Percentiles rank a stretch among this genome's conserved stretches.
Evolutionary conservation across 1,140 invertebrate genomes (phyloP).

Genomic region (Chironomus tepperi): DNA sequence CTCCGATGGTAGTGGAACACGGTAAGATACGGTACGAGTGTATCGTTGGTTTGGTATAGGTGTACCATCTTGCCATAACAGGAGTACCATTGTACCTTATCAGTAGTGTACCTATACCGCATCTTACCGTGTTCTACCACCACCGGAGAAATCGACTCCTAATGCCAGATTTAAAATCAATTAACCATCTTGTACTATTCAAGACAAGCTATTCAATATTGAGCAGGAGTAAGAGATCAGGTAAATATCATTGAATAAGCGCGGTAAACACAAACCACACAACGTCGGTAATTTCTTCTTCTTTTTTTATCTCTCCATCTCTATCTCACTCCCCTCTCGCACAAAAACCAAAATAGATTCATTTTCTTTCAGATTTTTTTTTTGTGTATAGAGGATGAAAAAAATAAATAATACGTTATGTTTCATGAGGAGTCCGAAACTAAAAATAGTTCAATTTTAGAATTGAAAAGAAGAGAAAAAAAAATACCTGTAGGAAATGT

Average conservation of each 20-base stretch:
- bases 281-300: not conserved
- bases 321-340: not conserved
- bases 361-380: constrained; percentile 14
- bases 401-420: constrained; percentile 15
- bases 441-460: constrained; percentile 18
- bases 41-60: too few relatives aligned
- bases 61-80: too few relatives aligned
- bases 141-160: too few relatives aligned
- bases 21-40: too few relatives aligned
- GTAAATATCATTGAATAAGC: not conserved
- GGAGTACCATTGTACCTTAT: too few relatives aligned
- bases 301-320: too few relatives aligned
- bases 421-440: constrained; percentile 3
- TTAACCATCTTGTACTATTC: too few relatives aligned
- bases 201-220: too few relatives aligned
- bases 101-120: too few relatives aligned
- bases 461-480: constrained; percentile 2
- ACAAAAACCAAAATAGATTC: constrained; percentile 1
- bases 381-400: not conserved
- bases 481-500: constrained; percentile 19
- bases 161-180: too few relatives aligned
- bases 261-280: constrained; percentile 11
- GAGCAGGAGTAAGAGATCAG: constrained; percentile 4
- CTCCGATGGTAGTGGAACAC: too few relatives aligned
- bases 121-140: too few relatives aligned